Base-by-base conservation (phyloP, 2,797 vertebrate genomes). In the Glyptemys insculpta region DNA sequence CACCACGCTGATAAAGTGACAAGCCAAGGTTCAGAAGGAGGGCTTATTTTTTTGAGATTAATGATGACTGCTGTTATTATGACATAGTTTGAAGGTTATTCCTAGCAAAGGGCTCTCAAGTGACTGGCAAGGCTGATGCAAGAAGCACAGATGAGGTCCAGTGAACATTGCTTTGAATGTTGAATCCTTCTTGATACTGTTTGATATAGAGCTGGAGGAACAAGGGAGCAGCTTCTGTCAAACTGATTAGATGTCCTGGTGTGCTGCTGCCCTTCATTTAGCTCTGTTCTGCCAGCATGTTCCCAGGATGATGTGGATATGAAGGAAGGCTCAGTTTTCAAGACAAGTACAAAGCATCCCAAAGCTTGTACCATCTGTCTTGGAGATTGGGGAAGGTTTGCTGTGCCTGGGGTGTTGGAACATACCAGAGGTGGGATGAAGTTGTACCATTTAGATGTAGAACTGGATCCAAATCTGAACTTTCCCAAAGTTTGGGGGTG, bases 161-260 rank as follows among this genome's bases (percentile, higher is more conserved):
- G 85, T 81, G 96, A 96, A 87, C 37, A 54, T 79, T 93, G 41
- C 68, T 93, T 96, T 96, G 94, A 90, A 97, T 90, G 91, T 89
- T 90, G 87, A 93, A 88, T 86, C 92, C 94, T 92, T 89, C 92
- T 93, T 86, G 89, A 92, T 95, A 85, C 37, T 90, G 87, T 95
- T 81, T 95, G 85, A 95, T 85, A 59, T 85, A 90, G 95, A 96
- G 89, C 93, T 93, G 93, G 96, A 96, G 95, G 94, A 97, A 88
- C 50, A 88, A 76, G 62, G 82, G 89, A 54, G 88, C 74, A 74
- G 86, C 83, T 96, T 82, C 87, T 85, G 78, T 97, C 93, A 97
- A 97, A 85, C 82, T 41, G 88, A 19, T 76, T 82, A 78, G 83
- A 82, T 97, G 91, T 91, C 93, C 96, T 91, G 94, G 97, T 83